Evolutionary conservation across 2,113 vertebrate genomes (phyloP).

Genomic region (Melospiza melodia): DNA sequence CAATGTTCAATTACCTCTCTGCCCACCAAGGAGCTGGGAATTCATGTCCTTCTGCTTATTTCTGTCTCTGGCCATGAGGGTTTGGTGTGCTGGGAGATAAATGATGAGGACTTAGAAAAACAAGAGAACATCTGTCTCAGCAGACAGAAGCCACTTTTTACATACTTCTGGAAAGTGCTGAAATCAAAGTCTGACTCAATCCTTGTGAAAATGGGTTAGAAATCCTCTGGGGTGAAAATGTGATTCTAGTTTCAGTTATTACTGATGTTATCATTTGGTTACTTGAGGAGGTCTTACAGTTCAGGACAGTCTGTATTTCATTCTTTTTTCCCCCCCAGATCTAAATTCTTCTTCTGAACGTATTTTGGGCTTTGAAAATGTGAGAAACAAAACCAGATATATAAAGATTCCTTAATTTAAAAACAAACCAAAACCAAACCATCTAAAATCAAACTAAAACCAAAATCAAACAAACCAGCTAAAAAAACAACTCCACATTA

Average conservation of each 20-base stretch:
- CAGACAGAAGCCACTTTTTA: neutral
- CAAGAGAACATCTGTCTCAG: neutral
- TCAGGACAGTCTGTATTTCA: neutral
- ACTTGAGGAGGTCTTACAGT: neutral
- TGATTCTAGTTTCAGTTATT: slow-evolving; percentile 14
- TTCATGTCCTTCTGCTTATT: neutral
- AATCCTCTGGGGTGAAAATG: neutral
- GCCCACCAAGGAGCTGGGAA: neutral
- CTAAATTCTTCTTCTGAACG: neutral
- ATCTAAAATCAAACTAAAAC: neutral
- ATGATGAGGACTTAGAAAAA: neutral
- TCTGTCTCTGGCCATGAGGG: neutral
- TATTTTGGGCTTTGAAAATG: neutral
- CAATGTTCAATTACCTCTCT: neutral
- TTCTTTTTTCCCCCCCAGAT: neutral
- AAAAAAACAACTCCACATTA: neutral
- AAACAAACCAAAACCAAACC: neutral
- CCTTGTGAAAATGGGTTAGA: neutral
- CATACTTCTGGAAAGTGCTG: neutral
- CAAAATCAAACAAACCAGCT: neutral
- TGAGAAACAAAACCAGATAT: neutral
- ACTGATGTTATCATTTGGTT: neutral
- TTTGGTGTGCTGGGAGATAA: neutral
- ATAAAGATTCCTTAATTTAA: neutral
- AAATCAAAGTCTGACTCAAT: neutral